These are phyloP conservation scores for Bubo scandiacus DNA, from an alignment of 2,113 vertebrate genomes.

Conservation along the genomic window DNA sequence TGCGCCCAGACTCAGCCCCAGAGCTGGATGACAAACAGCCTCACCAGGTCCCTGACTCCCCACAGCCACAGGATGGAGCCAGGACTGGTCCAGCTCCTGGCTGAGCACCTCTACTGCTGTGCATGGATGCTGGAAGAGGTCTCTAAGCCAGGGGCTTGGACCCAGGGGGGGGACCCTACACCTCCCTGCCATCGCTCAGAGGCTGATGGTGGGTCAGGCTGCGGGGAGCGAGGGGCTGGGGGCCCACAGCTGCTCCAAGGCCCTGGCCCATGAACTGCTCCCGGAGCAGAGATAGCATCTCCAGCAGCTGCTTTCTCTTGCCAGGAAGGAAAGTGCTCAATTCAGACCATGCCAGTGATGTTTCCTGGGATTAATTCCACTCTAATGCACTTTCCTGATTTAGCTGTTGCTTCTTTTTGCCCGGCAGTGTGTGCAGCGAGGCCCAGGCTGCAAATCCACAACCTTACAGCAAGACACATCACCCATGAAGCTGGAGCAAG, in stretches of 20 bases:
- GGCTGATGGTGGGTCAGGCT: not conserved
- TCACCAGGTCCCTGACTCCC: not conserved
- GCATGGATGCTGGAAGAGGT: not conserved
- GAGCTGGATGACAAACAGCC: not conserved
- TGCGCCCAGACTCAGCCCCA: rapidly evolving
- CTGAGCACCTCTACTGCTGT: not conserved
- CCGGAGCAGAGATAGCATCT: not conserved
- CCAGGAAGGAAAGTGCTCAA: not conserved
- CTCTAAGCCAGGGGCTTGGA: not conserved
- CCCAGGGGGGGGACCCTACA: no score
- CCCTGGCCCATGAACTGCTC: not conserved
- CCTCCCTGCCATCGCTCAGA: not conserved
- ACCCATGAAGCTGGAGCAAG: not conserved
- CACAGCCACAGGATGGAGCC: not conserved
- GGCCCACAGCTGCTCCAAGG: not conserved
- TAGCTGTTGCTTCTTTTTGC: slow-evolving; percentile 1
- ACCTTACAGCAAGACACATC: not conserved
- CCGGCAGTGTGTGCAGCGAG: not conserved
- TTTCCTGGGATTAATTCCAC: slow-evolving; percentile 25
- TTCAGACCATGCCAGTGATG: not conserved
- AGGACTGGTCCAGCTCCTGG: not conserved
- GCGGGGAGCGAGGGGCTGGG: not conserved
- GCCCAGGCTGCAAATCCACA: not conserved
- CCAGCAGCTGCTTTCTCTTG: not conserved
- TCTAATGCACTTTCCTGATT: slow-evolving; percentile 52